Base-by-base conservation (phyloP, 2,797 vertebrate species). In the Centropyge bicolor region DNA sequence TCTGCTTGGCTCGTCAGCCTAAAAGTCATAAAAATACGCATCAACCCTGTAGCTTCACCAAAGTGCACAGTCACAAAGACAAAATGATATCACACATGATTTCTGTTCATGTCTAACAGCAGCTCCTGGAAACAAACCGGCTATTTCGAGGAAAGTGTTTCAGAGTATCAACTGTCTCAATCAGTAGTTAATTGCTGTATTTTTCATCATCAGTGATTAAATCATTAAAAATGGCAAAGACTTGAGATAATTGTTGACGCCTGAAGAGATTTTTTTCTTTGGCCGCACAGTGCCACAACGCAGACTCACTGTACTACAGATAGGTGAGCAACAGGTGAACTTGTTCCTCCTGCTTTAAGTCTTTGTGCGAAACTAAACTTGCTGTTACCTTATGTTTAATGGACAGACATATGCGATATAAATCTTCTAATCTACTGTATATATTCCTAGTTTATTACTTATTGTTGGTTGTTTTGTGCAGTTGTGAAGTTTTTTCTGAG, bases 161-260 rank as follows among this genome's bases (percentile, higher is more conserved):
- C 40, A 0, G 62, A 79, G 60, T 71, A 81, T 60, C 31, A 38
- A 14, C 46, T 8, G 8, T 24, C 20, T 59, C 56, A 61, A 76
- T 83, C 81, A 75, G 59, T 55, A 43, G 64, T 14, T 80, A 82
- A 84, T 76, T 80, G 61, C 49, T 56, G 19, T 64, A 45, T 74
- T 89, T 82, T 63, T 77, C 67, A 75, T 83, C 43, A 57, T 61
- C 69, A 14, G 55, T 70, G 74, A 81, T 78, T 65, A 41, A 46
- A 69, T 75, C 65, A 41, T 13, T 74, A 13, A 67, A 31, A 63
- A 74, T 57, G 35, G 75, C n/a, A n/a, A 31, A 78, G 40, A 80
- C 54, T 67, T 74, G 4, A 72, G 59, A 7, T 13, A 65, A 81
- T 56, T 38, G 36, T 52, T 54, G 40, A 70, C 78, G 41, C 62